These are phyloP conservation scores for Eospalax fontanierii DNA, from an alignment of 2,797 vertebrate species.

Conservation along the genomic window DNA sequence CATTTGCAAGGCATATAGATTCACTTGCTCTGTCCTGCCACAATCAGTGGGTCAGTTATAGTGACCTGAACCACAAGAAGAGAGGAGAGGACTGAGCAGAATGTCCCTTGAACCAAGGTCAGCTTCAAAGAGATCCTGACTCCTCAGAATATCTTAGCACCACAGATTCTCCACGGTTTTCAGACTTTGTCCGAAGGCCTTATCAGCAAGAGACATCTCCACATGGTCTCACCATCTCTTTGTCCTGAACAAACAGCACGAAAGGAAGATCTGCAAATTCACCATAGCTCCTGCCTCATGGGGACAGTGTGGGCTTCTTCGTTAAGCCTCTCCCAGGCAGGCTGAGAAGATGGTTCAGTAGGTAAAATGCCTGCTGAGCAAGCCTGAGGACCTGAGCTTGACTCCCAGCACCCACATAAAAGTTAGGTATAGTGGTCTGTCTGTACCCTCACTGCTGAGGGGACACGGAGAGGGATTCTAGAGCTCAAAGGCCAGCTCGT, in stretches of 20 bases:
- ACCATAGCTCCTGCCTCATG: not conserved
- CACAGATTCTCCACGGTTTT: not conserved
- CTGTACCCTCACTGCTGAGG: not conserved
- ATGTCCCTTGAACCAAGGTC: not conserved
- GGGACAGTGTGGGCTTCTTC: not conserved
- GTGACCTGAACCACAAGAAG: not conserved
- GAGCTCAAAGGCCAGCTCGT: not conserved
- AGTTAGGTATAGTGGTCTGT: too few relatives aligned
- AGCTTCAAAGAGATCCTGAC: not conserved
- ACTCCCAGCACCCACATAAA: too few relatives aligned
- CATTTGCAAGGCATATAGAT: conserved; percentile 44
- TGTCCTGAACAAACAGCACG: not conserved
- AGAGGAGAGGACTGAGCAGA: not conserved
- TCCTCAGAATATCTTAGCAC: not conserved
- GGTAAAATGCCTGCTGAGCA: not conserved
- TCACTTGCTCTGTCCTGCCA: not conserved
- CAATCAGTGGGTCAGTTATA: not conserved
- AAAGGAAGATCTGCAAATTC: not conserved
- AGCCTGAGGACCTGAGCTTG: not conserved
- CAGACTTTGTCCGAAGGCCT: not conserved
- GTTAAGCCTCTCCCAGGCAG: not conserved
- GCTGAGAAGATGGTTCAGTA: not conserved
- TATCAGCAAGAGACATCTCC: not conserved
- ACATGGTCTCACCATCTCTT: not conserved
- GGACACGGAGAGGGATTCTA: not conserved